Evolutionary conservation across 1,140 invertebrate species (phyloP).

Genomic region (Ylistrum balloti): DNA sequence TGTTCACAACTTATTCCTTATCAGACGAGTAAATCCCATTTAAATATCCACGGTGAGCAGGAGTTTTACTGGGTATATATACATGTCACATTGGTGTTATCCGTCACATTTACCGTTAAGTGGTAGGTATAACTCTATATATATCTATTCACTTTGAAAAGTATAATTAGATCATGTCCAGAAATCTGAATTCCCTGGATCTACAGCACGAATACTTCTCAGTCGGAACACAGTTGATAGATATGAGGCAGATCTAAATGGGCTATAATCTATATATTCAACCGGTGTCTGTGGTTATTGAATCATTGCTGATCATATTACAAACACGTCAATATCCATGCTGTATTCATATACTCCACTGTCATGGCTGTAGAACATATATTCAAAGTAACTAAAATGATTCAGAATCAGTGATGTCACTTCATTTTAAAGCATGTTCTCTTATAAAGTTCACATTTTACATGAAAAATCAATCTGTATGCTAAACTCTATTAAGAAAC

Average conservation of each 20-base stretch:
- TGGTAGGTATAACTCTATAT: constrained; percentile 31
- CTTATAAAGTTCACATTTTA: too few species aligned
- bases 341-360: neutral
- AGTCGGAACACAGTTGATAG: neutral
- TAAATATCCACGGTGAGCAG: constrained; percentile 13
- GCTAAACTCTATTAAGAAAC: too few species aligned
- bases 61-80: neutral
- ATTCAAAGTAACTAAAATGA: neutral
- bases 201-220: neutral
- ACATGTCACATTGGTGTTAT: neutral
- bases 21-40: constrained; percentile 4
- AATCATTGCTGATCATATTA: neutral
- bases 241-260: constrained; percentile 10
- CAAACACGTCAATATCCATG: neutral
- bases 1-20: constrained; percentile 24
- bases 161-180: neutral
- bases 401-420: neutral
- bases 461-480: too few species aligned
- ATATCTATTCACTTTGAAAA: constrained; percentile 27
- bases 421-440: too few species aligned
- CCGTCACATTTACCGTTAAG: neutral
- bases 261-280: neutral
- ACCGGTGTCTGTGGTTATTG: neutral
- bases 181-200: neutral
- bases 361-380: neutral